These are phyloP conservation scores for Prionailurus viverrinus DNA, from an alignment of 2,113 vertebrate species.

Conservation along the genomic window DNA sequence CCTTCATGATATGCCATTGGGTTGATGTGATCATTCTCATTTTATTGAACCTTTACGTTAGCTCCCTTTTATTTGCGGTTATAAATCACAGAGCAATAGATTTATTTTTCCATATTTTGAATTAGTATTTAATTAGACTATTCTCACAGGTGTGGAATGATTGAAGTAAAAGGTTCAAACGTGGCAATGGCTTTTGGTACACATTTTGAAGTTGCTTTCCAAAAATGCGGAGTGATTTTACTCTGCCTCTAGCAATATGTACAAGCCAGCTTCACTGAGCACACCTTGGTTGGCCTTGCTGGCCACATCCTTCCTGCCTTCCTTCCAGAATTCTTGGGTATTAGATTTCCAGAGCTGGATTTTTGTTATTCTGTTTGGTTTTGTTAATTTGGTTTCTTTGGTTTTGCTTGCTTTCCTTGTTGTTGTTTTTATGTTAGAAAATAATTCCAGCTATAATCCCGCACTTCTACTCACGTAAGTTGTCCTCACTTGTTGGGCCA, in stretches of 20 bases:
- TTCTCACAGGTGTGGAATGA: not conserved
- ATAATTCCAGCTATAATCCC: not conserved
- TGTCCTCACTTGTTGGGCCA: not conserved
- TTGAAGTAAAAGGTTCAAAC: not conserved
- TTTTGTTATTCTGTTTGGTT: not conserved
- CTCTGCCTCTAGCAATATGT: not conserved
- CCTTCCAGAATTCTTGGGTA: not conserved
- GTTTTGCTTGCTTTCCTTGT: not conserved
- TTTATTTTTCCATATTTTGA: conserved; percentile 20
- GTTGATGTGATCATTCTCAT: not conserved
- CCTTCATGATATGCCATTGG: not conserved
- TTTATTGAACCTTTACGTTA: not conserved
- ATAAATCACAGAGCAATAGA: not conserved
- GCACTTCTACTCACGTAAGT: not conserved
- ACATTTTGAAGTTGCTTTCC: conserved; percentile 10
- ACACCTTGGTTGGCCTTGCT: fast-evolving
- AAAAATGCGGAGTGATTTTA: not conserved
- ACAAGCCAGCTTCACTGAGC: not conserved
- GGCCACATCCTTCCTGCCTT: not conserved
- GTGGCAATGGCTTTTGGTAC: not conserved
- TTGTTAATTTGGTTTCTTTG: not conserved
- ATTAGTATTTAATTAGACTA: conserved; percentile 17
- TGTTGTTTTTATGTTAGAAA: not conserved
- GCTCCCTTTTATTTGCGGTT: not conserved
- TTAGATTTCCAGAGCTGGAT: not conserved